phyloP scores from a whole-genome alignment of 2,888 invertebrate species.

The Dolomedes plantarius region DNA sequence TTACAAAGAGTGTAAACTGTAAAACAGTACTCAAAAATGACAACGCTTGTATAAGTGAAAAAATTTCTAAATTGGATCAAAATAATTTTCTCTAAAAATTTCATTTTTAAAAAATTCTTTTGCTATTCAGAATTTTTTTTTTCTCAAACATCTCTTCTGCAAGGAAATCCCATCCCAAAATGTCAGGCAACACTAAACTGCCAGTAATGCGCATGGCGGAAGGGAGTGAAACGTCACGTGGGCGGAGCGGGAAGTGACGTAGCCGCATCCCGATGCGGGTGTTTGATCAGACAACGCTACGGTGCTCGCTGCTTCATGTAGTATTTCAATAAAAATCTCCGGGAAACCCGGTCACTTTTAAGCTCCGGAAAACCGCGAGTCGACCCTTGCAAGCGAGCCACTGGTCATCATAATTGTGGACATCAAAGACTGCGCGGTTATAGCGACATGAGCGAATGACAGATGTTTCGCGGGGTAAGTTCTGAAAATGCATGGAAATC shows the following conservation, averaged over 20 bases:
- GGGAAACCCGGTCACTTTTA: constrained; percentile 18
- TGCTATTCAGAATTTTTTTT: no score
- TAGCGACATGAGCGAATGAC: not conserved
- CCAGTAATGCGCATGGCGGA: constrained; percentile 19
- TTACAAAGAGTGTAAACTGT: no score
- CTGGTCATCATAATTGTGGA: not conserved
- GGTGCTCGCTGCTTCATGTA: constrained; percentile 42
- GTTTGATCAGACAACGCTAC: constrained; percentile 57
- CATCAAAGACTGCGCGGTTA: not conserved
- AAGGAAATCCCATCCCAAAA: not conserved
- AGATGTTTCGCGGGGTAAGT: not conserved
- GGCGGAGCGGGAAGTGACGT: constrained; percentile 48
- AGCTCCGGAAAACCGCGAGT: not conserved
- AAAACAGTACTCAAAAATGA: no score
- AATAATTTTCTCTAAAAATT: no score
- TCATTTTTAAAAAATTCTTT: no score
- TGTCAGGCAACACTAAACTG: not conserved
- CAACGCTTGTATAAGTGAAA: no score
- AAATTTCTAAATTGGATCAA: no score
- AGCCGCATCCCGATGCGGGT: constrained; percentile 53
- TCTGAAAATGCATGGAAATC: not conserved
- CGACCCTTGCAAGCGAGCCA: not conserved
- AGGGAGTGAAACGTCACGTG: constrained; percentile 43
- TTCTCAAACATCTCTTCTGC: not conserved
- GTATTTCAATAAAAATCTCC: constrained; percentile 19